phyloP scores from a whole-genome alignment of 2,113 vertebrate species.

The Illadopsis cleaveri region DNA sequence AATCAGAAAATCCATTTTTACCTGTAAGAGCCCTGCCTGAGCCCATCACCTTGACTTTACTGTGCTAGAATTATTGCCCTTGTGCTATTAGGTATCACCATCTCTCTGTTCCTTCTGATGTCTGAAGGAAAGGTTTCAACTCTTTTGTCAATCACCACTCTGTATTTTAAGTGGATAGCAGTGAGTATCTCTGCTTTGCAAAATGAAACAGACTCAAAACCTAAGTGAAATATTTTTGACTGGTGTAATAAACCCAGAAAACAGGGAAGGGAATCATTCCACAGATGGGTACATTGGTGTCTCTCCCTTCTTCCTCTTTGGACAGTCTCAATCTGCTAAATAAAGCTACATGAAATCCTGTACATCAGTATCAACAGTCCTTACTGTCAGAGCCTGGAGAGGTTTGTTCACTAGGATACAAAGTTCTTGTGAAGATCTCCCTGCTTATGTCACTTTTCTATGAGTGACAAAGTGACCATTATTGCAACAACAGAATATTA shows the following conservation, averaged over 20 bases:
- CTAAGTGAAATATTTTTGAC: not conserved
- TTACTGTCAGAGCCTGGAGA: not conserved
- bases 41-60: not conserved
- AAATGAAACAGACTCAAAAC: not conserved
- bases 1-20: not conserved
- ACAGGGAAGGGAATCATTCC: not conserved
- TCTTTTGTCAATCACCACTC: not conserved
- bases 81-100: not conserved
- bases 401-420: not conserved
- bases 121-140: not conserved
- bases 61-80: not conserved
- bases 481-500: conserved; percentile 39
- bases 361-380: not conserved
- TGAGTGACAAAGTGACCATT: conserved; percentile 32
- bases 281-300: accelerated
- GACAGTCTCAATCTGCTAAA: conserved; percentile 24
- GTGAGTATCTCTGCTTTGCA: not conserved
- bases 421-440: conserved; percentile 35
- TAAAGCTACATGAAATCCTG: conserved; percentile 6
- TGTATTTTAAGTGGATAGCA: not conserved
- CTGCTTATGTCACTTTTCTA: conserved; percentile 19
- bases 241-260: not conserved
- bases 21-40: not conserved
- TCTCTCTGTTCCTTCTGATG: not conserved
- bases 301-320: not conserved